A percentile compares a stretch with the other conserved stretches of the same genome.
Evolutionary conservation across 2,888 invertebrate species (phyloP).

Genomic region (Eupithecia insigniata): DNA sequence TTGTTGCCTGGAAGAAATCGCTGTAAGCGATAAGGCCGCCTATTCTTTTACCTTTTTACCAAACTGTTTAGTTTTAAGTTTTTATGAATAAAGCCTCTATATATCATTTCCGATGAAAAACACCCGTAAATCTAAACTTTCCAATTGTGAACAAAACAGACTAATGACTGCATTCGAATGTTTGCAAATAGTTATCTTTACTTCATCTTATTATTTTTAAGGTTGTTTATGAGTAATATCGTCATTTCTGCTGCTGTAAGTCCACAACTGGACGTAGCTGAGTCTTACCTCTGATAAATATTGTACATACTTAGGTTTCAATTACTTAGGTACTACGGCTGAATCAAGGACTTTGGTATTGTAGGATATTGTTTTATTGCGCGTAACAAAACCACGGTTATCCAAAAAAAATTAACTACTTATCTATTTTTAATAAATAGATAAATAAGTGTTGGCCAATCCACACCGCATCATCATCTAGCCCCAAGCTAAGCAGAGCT

Average conservation of each 20-base stretch:
- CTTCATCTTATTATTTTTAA: background rate
- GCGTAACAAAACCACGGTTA: background rate
- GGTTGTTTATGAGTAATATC: too few relatives aligned
- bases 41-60: too few relatives aligned
- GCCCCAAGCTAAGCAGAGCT: too few relatives aligned
- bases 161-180: constrained; percentile 31
- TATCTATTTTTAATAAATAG: too few relatives aligned
- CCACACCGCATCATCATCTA: too few relatives aligned
- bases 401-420: background rate
- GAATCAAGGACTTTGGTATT: background rate
- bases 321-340: background rate
- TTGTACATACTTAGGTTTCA: background rate
- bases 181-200: constrained; percentile 4
- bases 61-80: too few relatives aligned
- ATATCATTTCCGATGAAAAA: constrained; percentile 31
- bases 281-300: background rate
- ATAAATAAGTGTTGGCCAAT: too few relatives aligned
- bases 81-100: too few relatives aligned
- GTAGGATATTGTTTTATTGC: background rate
- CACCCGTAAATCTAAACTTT: constrained; percentile 37
- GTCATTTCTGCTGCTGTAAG: background rate
- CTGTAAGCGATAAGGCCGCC: too few relatives aligned
- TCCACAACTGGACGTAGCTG: background rate
- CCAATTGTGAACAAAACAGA: constrained; percentile 32
- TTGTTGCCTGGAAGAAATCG: too few relatives aligned